These are phyloP conservation scores for Fistularia tabacaria DNA, from an alignment of 2,797 vertebrate genomes.

Conservation along the genomic window DNA sequence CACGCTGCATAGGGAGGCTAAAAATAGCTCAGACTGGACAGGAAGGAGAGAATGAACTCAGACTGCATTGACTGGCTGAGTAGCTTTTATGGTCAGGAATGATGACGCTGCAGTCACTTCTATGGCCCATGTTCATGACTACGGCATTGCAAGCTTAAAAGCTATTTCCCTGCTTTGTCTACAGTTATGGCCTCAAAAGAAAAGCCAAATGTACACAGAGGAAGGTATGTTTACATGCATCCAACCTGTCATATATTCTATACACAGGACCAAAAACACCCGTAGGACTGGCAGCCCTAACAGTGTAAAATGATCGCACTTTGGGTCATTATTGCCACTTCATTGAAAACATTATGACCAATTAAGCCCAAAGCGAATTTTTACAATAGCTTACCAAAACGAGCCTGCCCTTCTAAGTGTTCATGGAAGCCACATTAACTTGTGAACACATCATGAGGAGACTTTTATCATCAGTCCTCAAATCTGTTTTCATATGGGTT, in stretches of 20 bases:
- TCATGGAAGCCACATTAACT: too few species aligned
- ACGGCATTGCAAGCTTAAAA: conserved; percentile 37
- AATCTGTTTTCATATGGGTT: too few species aligned
- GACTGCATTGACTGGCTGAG: conserved; percentile 68
- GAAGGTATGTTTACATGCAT: not conserved
- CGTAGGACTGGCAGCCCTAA: not conserved
- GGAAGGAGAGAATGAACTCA: conserved; percentile 58
- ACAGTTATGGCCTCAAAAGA: conserved; percentile 26
- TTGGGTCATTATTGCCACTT: too few species aligned
- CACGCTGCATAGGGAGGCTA: conserved; percentile 54
- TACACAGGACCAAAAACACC: conserved; percentile 9
- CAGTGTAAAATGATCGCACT: too few species aligned
- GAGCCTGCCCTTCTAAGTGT: too few species aligned
- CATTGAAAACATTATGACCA: too few species aligned
- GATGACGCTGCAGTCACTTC: conserved; percentile 67
- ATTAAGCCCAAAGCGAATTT: too few species aligned
- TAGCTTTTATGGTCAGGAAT: conserved; percentile 67
- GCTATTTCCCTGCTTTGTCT: conserved; percentile 23
- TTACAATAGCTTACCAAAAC: too few species aligned
- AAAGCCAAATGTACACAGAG: conserved; percentile 9
- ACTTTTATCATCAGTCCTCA: too few species aligned
- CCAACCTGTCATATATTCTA: conserved; percentile 12
- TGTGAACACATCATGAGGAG: too few species aligned
- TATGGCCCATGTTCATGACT: conserved; percentile 37
- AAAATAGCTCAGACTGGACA: conserved; percentile 69